Evolutionary conservation across 1,140 invertebrate species (phyloP).

Genomic region (Drosophila ohnishii): DNA sequence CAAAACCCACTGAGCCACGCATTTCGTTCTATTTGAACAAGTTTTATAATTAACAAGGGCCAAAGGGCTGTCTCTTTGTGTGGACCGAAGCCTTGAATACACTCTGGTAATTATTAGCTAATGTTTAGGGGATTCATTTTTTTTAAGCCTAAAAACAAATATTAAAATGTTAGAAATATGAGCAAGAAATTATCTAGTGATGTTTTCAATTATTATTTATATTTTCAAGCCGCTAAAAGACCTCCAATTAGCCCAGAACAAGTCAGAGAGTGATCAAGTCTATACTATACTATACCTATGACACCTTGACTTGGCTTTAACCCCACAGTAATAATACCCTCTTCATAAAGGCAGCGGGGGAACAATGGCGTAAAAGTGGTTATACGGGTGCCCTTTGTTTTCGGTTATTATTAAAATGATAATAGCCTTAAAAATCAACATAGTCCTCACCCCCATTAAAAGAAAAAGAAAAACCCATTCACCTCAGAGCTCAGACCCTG

Average conservation of each 20-base stretch:
- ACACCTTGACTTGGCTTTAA: neutral
- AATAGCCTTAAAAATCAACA: constrained; percentile 73
- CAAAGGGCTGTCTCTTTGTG: constrained; percentile 2
- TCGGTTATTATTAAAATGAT: constrained; percentile 76
- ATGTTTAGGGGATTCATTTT: neutral
- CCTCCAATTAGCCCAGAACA: constrained; percentile 1
- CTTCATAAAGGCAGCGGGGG: constrained; percentile 33
- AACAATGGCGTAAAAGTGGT: constrained; percentile 66
- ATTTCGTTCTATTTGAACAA: constrained; percentile 15
- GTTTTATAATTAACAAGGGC: constrained; percentile 19
- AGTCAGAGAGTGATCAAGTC: neutral
- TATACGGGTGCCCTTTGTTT: constrained; percentile 49
- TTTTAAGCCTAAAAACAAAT: neutral
- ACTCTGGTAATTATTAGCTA: constrained; percentile 2
- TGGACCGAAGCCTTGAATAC: constrained; percentile 3
- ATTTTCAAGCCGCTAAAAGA: neutral
- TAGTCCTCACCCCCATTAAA: constrained; percentile 20
- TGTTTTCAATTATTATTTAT: neutral
- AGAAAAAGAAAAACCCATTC: neutral
- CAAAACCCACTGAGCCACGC: constrained; percentile 5
- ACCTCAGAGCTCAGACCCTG: neutral
- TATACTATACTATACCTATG: neutral
- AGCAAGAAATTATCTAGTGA: neutral
- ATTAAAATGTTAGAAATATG: neutral
- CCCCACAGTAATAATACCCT: neutral